Percentiles rank a stretch among this genome's conserved stretches.
phyloP scores from a whole-genome alignment of 1,140 invertebrate genomes.

The Pinna nobilis region DNA sequence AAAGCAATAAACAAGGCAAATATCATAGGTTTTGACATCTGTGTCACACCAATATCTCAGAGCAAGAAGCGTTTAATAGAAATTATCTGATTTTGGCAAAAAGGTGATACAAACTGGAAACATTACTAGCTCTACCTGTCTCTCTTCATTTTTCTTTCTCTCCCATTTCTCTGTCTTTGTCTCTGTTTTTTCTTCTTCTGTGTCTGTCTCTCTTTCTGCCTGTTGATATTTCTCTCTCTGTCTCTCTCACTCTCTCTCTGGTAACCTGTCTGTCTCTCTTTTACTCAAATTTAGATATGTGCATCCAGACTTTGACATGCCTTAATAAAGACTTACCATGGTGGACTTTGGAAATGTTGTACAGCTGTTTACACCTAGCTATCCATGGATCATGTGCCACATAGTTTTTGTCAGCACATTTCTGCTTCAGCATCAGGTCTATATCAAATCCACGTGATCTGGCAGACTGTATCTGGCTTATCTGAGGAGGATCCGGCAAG shows the following conservation, averaged over 20 bases:
- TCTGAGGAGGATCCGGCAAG: constrained; percentile 64
- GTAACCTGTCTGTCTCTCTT: no score
- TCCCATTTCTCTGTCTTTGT: no score
- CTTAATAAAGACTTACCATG: constrained; percentile 56
- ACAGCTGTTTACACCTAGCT: constrained; percentile 72
- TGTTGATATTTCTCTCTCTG: no score
- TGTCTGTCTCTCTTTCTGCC: no score
- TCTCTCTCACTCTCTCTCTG: no score
- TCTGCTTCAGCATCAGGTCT: constrained; percentile 64
- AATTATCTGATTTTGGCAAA: no score
- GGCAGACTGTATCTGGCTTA: constrained; percentile 55
- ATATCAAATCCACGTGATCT: constrained; percentile 58
- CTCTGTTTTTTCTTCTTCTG: no score
- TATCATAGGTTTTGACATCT: not conserved
- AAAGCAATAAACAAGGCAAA: not conserved
- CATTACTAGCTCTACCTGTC: no score
- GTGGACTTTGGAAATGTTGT: constrained; percentile 67
- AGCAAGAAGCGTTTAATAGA: not conserved
- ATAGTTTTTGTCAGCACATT: constrained; percentile 63
- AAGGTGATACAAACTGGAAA: no score
- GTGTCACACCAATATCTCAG: not conserved
- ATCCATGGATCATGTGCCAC: constrained; percentile 72
- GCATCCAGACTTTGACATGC: not conserved
- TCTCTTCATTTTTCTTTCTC: no score
- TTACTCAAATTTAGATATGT: no score